phyloP scores from a whole-genome alignment of 2,797 vertebrate species.

The Eospalax fontanierii region DNA sequence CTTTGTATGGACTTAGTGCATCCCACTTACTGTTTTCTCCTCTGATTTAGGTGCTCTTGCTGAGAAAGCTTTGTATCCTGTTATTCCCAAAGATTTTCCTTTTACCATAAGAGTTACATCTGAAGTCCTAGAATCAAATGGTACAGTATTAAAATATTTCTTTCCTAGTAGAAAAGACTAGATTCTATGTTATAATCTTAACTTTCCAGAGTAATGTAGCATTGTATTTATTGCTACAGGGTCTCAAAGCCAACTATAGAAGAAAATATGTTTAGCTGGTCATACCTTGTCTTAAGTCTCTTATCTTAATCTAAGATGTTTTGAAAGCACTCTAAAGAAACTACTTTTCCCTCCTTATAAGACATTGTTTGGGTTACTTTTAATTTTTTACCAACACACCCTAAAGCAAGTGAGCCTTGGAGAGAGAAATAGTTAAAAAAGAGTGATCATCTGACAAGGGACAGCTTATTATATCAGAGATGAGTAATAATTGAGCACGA shows the following conservation, averaged over 20 bases:
- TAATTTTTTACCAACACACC: slow-evolving; percentile 48
- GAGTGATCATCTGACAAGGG: neutral
- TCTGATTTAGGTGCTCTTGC: slow-evolving; percentile 94
- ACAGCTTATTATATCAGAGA: neutral
- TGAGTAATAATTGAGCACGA: neutral
- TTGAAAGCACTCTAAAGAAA: slow-evolving; percentile 51
- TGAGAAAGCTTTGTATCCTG: slow-evolving; percentile 95
- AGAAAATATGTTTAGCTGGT: slow-evolving; percentile 49
- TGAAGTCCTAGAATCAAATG: slow-evolving; percentile 99
- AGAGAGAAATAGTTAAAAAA: neutral
- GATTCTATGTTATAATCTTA: slow-evolving; percentile 47
- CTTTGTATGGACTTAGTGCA: neutral
- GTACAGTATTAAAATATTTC: slow-evolving; percentile 85
- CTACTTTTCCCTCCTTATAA: slow-evolving; percentile 36
- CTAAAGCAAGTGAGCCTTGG: slow-evolving; percentile 16
- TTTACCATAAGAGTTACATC: slow-evolving; percentile 98
- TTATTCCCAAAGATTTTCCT: slow-evolving; percentile 97
- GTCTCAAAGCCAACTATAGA: neutral
- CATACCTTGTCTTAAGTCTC: neutral
- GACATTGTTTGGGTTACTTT: slow-evolving; percentile 9
- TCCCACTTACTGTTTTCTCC: slow-evolving; percentile 70
- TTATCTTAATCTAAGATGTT: slow-evolving; percentile 58
- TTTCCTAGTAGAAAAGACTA: neutral
- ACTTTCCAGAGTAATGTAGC: slow-evolving; percentile 27
- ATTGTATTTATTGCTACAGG: slow-evolving; percentile 42